Evolutionary conservation across 2,888 invertebrate genomes (phyloP), one percentile per base, ranked within the genome.

Genomic region (Drosophila setosimentum): DNA sequence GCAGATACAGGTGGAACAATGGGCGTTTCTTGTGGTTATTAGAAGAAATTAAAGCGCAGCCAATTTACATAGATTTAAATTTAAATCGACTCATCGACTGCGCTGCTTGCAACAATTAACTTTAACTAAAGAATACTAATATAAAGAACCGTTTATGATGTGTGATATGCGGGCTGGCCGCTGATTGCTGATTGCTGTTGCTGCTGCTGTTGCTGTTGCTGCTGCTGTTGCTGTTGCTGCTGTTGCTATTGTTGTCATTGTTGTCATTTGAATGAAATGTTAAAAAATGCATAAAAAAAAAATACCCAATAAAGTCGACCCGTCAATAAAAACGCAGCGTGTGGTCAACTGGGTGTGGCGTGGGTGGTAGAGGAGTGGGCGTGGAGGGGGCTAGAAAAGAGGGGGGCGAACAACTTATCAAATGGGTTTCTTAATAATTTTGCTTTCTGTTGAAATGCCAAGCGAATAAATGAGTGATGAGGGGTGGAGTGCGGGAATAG

Each of bases 121-220:
- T 40, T 48, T 7, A 74, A 57, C 62, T 58, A 51, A 40, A 5
- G 16, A 55, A 49, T 45, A 24, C 16, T 16, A 45, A 45, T 45
- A 8, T 24, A 24, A 21, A 30, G 32, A 48, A 59, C 32, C 76
- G 68, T 78, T 88, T 83, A 88, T 68, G 76, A 86, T 86, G 85
- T 85, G 85, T 86, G 78, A 88, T 68, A 88, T 88, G 85, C 85
- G 85, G 85, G 88, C 73, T 54, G 70, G 62, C 35, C 57, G 50
- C 66, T 66, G 51, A 61, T 64, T 73, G 49, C 42, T 40, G 35
- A 48, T 60, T 53, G 40, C 30, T 48, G 42, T 27, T 61, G 58
- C 68, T 69, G 68, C 69, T 76, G 71, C 33, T 33, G 33, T 4
- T 4, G 27, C 27, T 3, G 27, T 3, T 27, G 33, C 21, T 7